Base-by-base conservation (phyloP, 2,888 invertebrate genomes). In the Rhimphoctona megacephalus region DNA sequence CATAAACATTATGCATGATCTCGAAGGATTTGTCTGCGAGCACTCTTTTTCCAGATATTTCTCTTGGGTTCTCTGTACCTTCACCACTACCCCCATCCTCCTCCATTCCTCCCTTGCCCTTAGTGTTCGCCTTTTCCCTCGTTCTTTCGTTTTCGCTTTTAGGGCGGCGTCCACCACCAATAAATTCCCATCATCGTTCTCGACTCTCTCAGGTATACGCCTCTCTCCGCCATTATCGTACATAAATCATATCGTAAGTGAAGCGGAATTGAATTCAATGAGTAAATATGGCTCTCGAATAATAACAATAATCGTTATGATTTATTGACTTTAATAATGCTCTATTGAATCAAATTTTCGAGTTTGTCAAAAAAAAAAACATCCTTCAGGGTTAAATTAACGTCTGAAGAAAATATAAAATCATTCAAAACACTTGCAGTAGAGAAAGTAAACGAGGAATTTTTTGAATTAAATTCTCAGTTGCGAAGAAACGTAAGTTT, bases 241-340 rank as follows among this genome's bases (percentile, higher is more conserved):
- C 90, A 89, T 93, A 93, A 93, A 93, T 93, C 93, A 93, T 92
- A 89, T 85, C 88, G 86, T 93, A 93, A 93, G 92, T 93, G 93
- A 94, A 93, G 91, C 91, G 87, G 92, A 94, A 94, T 93, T 94
- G 93, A 93, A 93, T 94, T 89, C 92, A 94, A 93, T 92, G 93
- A 94, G 93, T 94, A 94, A 94, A 93, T 94, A 94, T 94, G 93
- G 91, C 92, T 92, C 88, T 90, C 88, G 89, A 90, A 91, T 92
- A 93, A 92, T 91, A 90, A 92, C 90, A 92, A 81, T 61, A 64
- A 72, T 39, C 9, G 66, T 25, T 6, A 61, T 46, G 39, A 46
- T 33, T 30, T 64, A 76, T 61, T 7, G 46, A 5, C 19, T 46
- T 19, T n/a, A 46, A 57, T 43, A 39, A 70, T 46, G 14, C 0